These are phyloP conservation scores for Oasisia sp. DNA, from an alignment of 2,888 invertebrate genomes.

Conservation along the genomic window DNA sequence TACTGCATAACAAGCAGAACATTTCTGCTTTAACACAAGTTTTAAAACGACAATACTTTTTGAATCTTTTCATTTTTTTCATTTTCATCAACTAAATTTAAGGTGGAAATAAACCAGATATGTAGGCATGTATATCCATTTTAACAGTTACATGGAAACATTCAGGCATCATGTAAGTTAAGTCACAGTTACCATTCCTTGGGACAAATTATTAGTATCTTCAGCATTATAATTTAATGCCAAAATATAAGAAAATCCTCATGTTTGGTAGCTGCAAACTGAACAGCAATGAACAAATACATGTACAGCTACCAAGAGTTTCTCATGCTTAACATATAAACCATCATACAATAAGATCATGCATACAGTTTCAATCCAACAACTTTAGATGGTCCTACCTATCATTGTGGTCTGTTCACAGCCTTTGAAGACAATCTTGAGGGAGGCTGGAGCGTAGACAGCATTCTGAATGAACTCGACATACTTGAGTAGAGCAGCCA, in stretches of 20 bases:
- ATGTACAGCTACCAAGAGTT: background rate
- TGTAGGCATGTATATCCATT: too few species aligned
- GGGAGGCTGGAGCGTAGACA: slow-evolving; percentile 78
- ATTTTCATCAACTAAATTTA: too few species aligned
- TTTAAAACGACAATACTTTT: too few species aligned
- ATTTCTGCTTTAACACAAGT: too few species aligned
- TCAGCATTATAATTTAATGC: background rate
- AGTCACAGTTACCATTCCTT: too few species aligned
- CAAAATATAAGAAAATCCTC: background rate
- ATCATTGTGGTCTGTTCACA: slow-evolving; percentile 85
- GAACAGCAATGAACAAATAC: background rate
- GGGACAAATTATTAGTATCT: too few species aligned
- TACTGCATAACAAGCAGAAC: too few species aligned
- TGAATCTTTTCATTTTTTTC: too few species aligned
- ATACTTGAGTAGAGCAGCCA: slow-evolving; percentile 86
- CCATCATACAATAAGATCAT: background rate
- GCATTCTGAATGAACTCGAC: slow-evolving; percentile 82
- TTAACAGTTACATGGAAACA: too few species aligned
- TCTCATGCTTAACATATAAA: background rate
- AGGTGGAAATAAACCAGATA: too few species aligned
- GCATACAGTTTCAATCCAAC: background rate
- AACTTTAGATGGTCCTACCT: slow-evolving; percentile 70
- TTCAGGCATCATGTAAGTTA: too few species aligned
- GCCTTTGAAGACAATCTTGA: slow-evolving; percentile 84
- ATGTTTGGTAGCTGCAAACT: background rate